Percentiles rank a stretch among this genome's conserved stretches.
These are phyloP conservation scores for Manis pentadactyla DNA, from an alignment of 2,797 vertebrate species.

Conservation along the genomic window DNA sequence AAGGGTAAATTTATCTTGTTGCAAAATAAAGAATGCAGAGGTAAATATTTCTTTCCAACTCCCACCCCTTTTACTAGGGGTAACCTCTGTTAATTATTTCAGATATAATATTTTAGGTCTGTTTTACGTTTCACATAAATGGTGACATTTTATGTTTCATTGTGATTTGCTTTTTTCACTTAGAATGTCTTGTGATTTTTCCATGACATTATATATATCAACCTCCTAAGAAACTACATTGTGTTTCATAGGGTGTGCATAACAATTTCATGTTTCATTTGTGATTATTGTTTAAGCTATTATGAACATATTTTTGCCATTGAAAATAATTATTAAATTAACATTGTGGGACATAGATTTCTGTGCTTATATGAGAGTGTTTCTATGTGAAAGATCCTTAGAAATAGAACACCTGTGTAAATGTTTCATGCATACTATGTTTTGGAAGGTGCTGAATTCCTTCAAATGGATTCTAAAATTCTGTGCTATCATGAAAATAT, in stretches of 20 bases:
- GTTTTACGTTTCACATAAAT: constrained; percentile 21
- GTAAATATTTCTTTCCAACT: background rate
- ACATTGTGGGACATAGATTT: background rate
- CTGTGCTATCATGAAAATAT: background rate
- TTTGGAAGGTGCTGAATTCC: background rate
- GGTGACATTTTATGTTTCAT: background rate
- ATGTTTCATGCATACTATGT: background rate
- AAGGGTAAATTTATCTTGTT: background rate
- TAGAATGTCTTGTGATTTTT: background rate
- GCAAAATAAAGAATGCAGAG: background rate
- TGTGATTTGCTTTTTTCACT: background rate
- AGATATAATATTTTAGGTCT: background rate
- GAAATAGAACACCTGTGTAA: background rate
- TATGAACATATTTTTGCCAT: background rate
- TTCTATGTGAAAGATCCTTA: background rate
- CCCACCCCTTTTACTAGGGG: background rate
- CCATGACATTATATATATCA: background rate
- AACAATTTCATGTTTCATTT: background rate
- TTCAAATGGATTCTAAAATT: background rate
- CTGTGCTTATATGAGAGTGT: background rate
- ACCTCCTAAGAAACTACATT: background rate
- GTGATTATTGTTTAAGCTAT: background rate
- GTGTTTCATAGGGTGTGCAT: background rate
- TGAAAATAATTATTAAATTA: constrained; percentile 30
- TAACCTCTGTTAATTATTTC: background rate